Evolutionary conservation across 2,888 invertebrate genomes (phyloP).

Genomic region (Xylocampa areola): DNA sequence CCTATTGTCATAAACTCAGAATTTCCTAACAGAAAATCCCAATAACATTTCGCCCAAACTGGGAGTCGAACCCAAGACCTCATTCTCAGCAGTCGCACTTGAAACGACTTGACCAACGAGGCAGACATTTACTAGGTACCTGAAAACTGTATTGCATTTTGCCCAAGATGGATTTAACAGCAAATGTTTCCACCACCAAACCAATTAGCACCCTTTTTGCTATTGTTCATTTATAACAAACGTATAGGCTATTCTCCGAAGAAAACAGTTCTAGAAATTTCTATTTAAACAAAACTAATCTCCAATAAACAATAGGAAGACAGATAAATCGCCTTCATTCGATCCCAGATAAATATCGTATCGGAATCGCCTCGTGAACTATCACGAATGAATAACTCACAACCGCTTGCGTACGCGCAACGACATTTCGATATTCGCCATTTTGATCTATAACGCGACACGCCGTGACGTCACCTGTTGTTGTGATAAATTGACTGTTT

Average conservation of each 20-base stretch:
- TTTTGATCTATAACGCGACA: conserved; percentile 58
- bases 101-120: too few species aligned
- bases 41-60: too few species aligned
- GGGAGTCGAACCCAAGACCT: too few species aligned
- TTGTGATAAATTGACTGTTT: conserved; percentile 40
- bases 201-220: too few species aligned
- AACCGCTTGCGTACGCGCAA: conserved; percentile 63
- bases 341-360: conserved; percentile 56
- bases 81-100: too few species aligned
- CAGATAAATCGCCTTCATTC: conserved; percentile 49
- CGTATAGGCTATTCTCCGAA: not conserved
- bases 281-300: conserved; percentile 48
- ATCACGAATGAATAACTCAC: conserved; percentile 66
- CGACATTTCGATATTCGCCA: conserved; percentile 65
- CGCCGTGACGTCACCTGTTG: conserved; percentile 55
- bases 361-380: conserved; percentile 63
- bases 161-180: too few species aligned
- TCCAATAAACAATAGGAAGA: conserved; percentile 53
- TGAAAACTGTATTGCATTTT: too few species aligned
- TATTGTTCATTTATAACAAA: too few species aligned
- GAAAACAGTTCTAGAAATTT: conserved; percentile 5
- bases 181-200: too few species aligned
- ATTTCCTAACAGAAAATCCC: too few species aligned
- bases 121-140: too few species aligned
- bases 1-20: too few species aligned